Evolutionary conservation across 2,113 vertebrate species (phyloP), one percentile per base, ranked within the genome.

Genomic region (Cheilinus undulatus): DNA sequence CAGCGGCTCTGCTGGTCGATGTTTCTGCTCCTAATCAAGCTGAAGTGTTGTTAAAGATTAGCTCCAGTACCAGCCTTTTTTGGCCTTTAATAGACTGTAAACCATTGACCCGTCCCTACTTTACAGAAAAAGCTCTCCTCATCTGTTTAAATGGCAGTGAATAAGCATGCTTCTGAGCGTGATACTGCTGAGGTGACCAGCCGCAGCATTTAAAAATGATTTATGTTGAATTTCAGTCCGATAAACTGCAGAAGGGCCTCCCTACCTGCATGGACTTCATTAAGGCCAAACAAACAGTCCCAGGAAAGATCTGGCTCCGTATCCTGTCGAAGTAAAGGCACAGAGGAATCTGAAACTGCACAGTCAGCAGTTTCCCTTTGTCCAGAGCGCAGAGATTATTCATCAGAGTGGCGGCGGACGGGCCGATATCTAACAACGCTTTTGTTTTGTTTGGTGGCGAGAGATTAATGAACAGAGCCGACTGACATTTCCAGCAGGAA

Each of bases 401-500:
- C 61, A 88, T 91, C 89, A 86, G 70, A 77, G 67, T 2, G 14
- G 50, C 27, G 73, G 70, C 28, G 82, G 62, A 77, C 46, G 50
- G 14, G 76, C 73, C 84, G 79, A 84, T 88, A 86, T 87, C 85
- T 73, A 78, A 73, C 85, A 71, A 70, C 84, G 85, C 82, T 75
- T 83, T 80, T 87, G 88, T 86, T 90, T 85, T 85, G 87, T 84
- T 83, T 43, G 72, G 82, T 82, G 73, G 80, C 80, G 63, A 83
- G 83, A 88, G 88, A 91, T 90, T 88, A 92, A 91, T 91, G 86
- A 90, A 89, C 69, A 74, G 80, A 67, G 56, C 27, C 70, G 76
- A 80, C 59, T 91, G 90, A 91, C 89, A 91, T 92, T 92, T 91
- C 59, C 82, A 89, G 70, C 80, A 85, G 77, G 76, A 88, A 87